Evolutionary conservation across 2,113 vertebrate genomes (phyloP).

Genomic region (Pimephales promelas): DNA sequence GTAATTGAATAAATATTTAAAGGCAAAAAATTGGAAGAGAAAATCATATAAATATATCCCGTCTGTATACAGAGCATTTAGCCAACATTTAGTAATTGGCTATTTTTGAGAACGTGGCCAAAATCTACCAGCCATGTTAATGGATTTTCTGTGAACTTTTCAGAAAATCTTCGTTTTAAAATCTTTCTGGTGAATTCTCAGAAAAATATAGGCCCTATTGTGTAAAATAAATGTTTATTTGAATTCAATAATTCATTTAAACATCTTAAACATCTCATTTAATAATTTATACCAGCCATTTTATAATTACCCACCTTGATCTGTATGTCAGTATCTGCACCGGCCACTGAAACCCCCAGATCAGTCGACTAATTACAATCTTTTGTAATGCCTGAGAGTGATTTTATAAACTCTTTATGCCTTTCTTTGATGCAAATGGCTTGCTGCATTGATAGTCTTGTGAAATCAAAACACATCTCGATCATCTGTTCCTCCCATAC

Average conservation of each 20-base stretch:
- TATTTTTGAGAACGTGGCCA: neutral
- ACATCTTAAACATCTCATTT: no score
- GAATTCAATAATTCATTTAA: no score
- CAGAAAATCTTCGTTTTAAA: neutral
- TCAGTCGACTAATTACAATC: neutral
- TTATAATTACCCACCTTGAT: neutral
- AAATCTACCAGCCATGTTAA: neutral
- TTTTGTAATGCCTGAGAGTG: conserved; percentile 24
- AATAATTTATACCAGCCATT: neutral
- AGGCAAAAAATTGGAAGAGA: neutral
- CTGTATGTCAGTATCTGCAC: neutral
- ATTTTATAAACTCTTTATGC: conserved; percentile 38
- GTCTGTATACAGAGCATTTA: neutral
- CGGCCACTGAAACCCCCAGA: neutral
- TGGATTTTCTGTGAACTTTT: neutral
- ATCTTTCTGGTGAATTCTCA: neutral
- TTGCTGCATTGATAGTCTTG: neutral
- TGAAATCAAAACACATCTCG: conserved; percentile 33
- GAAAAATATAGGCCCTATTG: neutral
- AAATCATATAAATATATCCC: neutral
- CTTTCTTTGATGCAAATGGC: conserved; percentile 39
- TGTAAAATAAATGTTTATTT: neutral
- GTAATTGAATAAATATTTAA: no score
- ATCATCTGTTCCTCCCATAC: conserved; percentile 24
- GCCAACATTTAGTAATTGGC: neutral